These are phyloP conservation scores for Parochlus steinenii DNA, from an alignment of 2,888 invertebrate genomes.

Conservation along the genomic window DNA sequence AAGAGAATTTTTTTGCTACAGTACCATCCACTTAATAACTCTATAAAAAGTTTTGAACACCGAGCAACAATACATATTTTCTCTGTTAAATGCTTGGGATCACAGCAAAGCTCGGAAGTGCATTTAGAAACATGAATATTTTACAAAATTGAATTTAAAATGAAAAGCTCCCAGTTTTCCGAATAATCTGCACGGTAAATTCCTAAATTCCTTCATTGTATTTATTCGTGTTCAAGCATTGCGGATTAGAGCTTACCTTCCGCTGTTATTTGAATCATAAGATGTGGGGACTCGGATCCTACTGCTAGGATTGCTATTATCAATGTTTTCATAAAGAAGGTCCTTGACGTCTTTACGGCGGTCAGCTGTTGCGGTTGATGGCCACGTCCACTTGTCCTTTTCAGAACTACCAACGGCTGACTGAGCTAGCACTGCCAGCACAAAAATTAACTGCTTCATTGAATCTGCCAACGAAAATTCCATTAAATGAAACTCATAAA, in stretches of 20 bases:
- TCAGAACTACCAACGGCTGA: conserved; percentile 4
- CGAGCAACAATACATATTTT: too few relatives aligned
- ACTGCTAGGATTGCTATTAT: neutral
- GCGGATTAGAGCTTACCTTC: conserved; percentile 10
- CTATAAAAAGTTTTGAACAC: too few relatives aligned
- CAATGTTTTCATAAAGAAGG: conserved; percentile 3
- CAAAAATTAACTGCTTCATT: neutral
- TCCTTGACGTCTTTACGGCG: conserved; percentile 10
- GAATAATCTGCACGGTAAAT: too few relatives aligned
- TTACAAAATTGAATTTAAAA: too few relatives aligned
- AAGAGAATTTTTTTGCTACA: too few relatives aligned
- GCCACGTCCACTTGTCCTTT: conserved; percentile 11
- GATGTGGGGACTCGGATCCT: conserved; percentile 11
- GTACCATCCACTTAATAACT: too few relatives aligned
- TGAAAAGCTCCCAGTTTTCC: too few relatives aligned
- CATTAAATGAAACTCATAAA: neutral
- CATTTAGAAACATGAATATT: too few relatives aligned
- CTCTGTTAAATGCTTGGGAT: too few relatives aligned
- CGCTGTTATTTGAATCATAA: conserved; percentile 5
- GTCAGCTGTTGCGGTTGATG: conserved; percentile 3
- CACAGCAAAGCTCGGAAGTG: too few relatives aligned
- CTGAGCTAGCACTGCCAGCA: neutral
- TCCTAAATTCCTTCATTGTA: too few relatives aligned
- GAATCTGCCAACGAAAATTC: neutral
- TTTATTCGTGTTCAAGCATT: too few relatives aligned